Evolutionary conservation across 53 echinoderm and acorn worm species (phyloP), one percentile per base, ranked within the genome.

Genomic region (Arbacia lixula): DNA sequence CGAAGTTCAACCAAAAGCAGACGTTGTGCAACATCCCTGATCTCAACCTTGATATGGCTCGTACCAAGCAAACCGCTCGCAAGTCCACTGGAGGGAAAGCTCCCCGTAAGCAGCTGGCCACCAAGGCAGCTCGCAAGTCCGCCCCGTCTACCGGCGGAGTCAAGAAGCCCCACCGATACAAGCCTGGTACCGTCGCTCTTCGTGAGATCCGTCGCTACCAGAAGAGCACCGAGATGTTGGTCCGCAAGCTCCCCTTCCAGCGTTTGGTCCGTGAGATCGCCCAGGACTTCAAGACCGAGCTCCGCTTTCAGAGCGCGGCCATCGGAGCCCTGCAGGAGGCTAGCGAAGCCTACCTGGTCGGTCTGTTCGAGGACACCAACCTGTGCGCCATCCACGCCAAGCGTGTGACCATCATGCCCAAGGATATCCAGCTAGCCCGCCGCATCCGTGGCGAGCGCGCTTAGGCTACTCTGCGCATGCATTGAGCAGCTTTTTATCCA

Each of bases 51-150:
- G 22, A 1, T 57, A 95, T 95, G 95, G 95, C 95, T 75, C 91
- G 95, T 93, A 95, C 95, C 66, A 95, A 95, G 89, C 95, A 95
- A 64, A 95, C 95, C 36, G 95, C 95, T 17, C 92, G 95, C 76
- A 95, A 95, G 86, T 94, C 91, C 40, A 94, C 91, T 40, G n/a
- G n/a, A n/a, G n/a, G n/a, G n/a, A n/a, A n/a, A n/a, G n/a, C n/a
- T n/a, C n/a, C n/a, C n/a, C n/a, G n/a, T n/a, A n/a, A n/a, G n/a
- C n/a, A n/a, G n/a, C n/a, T n/a, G n/a, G n/a, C n/a, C n/a, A n/a
- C n/a, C n/a, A n/a, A n/a, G n/a, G n/a, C n/a, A 90, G 93, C 46
- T 14, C 46, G 46, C 14, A 46, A 46, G 14, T 46, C 46, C 8
- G 92, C 92, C 77, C 92, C 92, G 82, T 89, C 92, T 51, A 92